Conservation (phyloP, 2,113 vertebrate genomes). For the Baryphthengus martii region DNA sequence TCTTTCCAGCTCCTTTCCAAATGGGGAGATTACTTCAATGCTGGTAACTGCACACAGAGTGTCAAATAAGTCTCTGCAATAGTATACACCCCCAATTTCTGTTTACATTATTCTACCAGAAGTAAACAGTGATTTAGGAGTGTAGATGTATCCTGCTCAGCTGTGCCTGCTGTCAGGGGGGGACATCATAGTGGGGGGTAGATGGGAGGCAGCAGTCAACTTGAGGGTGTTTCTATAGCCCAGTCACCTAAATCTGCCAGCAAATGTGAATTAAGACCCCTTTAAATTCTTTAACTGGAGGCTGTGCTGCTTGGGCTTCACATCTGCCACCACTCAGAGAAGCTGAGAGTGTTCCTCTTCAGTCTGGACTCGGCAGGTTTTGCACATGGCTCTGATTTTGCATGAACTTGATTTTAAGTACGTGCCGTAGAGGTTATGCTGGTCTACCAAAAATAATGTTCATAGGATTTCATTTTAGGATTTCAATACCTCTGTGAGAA, state of each 20-base stretch:
- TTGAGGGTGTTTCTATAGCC: not conserved
- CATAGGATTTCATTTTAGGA: not conserved
- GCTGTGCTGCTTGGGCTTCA: not conserved
- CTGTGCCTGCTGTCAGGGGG: not conserved
- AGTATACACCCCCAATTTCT: not conserved
- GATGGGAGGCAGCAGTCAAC: not conserved
- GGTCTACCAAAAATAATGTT: not conserved
- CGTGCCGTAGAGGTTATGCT: not conserved
- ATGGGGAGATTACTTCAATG: not conserved
- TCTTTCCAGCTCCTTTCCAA: not conserved
- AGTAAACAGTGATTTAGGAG: not conserved
- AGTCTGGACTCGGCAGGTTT: not conserved
- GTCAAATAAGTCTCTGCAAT: not conserved
- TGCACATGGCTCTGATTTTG: not conserved
- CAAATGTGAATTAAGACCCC: not conserved
- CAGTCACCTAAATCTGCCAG: not conserved
- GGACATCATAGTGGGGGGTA: not conserved
- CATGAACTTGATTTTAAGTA: not conserved
- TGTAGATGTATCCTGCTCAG: not conserved
- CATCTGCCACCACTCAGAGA: slow-evolving; percentile 29
- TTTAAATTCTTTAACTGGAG: slow-evolving; percentile 4
- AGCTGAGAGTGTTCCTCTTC: not conserved
- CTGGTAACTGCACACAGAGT: not conserved
- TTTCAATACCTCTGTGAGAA: not conserved
- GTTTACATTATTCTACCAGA: not conserved